Evolutionary conservation across 2,888 invertebrate genomes (phyloP).

Genomic region (Hypomecis punctinalis): DNA sequence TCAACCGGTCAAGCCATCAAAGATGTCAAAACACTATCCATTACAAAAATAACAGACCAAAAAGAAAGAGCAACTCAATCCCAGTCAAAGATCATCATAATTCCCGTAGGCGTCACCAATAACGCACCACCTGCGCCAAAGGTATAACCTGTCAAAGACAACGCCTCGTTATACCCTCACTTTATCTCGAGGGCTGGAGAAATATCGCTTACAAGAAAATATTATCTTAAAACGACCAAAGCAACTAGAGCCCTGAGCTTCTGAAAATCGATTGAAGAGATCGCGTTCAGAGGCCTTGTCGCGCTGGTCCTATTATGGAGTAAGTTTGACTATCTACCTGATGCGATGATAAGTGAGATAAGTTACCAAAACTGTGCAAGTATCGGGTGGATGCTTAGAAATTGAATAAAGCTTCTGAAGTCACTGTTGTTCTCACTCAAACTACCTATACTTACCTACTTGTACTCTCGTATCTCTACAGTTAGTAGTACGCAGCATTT

Average conservation of each 20-base stretch:
- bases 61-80: constrained; percentile 5
- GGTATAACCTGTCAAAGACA: constrained; percentile 75
- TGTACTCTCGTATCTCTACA: too few relatives aligned
- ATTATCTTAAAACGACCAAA: constrained; percentile 60
- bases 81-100: constrained; percentile 29
- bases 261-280: constrained; percentile 2
- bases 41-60: background rate
- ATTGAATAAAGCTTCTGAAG: constrained; percentile 11
- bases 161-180: constrained; percentile 62
- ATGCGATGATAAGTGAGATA: constrained; percentile 45
- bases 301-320: constrained; percentile 63
- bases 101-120: constrained; percentile 42
- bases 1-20: background rate
- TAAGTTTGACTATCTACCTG: constrained; percentile 57
- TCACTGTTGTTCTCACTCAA: background rate
- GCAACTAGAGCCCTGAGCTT: constrained; percentile 43
- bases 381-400: constrained; percentile 16
- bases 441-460: too few relatives aligned
- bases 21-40: background rate
- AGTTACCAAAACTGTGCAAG: constrained; percentile 43
- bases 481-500: too few relatives aligned
- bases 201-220: constrained; percentile 74
- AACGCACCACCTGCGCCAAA: constrained; percentile 64
- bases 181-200: constrained; percentile 60
- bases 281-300: constrained; percentile 37